A percentile compares a stretch with the other conserved stretches of the same genome.
These are phyloP conservation scores for Eupithecia dodoneata DNA, from an alignment of 2,888 invertebrate species.

Conservation along the genomic window DNA sequence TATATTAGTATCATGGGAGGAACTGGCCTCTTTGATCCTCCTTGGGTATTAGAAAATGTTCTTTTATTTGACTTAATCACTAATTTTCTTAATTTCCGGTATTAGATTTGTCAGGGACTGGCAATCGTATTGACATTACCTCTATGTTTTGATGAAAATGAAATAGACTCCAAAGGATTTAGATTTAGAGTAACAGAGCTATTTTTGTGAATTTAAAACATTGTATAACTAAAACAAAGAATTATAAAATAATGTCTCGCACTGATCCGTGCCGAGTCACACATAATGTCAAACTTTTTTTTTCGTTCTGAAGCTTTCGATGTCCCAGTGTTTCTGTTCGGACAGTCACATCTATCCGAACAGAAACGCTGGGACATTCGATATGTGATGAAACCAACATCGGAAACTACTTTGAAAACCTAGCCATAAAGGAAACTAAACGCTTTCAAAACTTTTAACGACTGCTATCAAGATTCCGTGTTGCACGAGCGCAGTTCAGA, in stretches of 20 bases:
- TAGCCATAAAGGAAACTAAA: slow-evolving; percentile 24
- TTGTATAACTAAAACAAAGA: no score
- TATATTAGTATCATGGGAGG: no score
- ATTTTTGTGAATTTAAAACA: no score
- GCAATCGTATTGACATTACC: background rate
- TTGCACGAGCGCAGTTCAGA: slow-evolving; percentile 18
- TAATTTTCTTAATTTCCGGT: background rate
- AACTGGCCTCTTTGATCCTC: background rate
- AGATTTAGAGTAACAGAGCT: no score
- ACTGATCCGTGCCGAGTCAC: background rate
- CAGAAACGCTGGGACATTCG: no score
- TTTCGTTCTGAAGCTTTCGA: background rate
- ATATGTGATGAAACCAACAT: background rate
- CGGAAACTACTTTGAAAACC: slow-evolving; percentile 15
- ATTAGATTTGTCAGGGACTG: background rate
- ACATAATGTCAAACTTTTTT: background rate
- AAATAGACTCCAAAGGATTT: background rate
- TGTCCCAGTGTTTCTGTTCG: background rate
- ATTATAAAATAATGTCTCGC: no score
- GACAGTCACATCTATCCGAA: background rate
- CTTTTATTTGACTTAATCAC: background rate
- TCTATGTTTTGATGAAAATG: background rate
- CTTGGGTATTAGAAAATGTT: background rate
- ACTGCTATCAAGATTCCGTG: slow-evolving; percentile 24
- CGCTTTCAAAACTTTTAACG: slow-evolving; percentile 36